A percentile compares a stretch with the other conserved stretches of the same genome.
phyloP scores from a whole-genome alignment of 2,113 vertebrate genomes.

The Nanorana parkeri region DNA sequence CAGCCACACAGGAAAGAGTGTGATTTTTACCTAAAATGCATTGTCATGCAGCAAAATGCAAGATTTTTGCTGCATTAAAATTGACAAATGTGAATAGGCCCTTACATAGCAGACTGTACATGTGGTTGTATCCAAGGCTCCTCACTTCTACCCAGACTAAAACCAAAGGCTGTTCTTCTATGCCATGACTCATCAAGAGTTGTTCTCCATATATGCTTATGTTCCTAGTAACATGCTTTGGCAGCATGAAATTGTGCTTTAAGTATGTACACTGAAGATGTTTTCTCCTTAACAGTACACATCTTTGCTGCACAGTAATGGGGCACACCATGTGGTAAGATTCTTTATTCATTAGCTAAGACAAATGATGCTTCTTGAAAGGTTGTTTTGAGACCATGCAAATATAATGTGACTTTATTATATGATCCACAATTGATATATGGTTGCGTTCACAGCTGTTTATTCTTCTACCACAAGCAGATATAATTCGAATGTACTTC shows the following conservation, averaged over 20 bases:
- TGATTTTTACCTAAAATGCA: too few species aligned
- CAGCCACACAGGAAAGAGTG: too few species aligned
- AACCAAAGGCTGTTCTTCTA: too few species aligned
- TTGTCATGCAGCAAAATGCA: too few species aligned
- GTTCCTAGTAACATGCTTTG: background rate
- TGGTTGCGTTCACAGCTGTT: conserved; percentile 3
- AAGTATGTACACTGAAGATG: background rate
- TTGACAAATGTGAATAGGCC: too few species aligned
- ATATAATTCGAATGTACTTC: background rate
- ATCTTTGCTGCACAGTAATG: conserved; percentile 5
- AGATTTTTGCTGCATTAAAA: too few species aligned
- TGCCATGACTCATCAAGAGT: too few species aligned
- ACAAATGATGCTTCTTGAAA: conserved; percentile 1
- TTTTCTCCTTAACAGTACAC: background rate
- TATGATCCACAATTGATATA: conserved; percentile 12
- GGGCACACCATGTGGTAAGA: conserved; percentile 20
- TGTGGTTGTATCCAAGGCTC: too few species aligned
- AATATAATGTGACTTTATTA: background rate
- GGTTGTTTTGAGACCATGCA: conserved; percentile 2
- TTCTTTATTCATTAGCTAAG: conserved; percentile 26
- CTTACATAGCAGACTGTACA: too few species aligned
- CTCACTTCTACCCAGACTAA: too few species aligned
- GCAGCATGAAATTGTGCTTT: background rate
- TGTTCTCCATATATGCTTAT: background rate
- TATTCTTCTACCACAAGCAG: conserved; percentile 19